These are phyloP conservation scores for Drosophila simulans DNA, from an alignment of 1,140 invertebrate genomes.

Conservation along the genomic window DNA sequence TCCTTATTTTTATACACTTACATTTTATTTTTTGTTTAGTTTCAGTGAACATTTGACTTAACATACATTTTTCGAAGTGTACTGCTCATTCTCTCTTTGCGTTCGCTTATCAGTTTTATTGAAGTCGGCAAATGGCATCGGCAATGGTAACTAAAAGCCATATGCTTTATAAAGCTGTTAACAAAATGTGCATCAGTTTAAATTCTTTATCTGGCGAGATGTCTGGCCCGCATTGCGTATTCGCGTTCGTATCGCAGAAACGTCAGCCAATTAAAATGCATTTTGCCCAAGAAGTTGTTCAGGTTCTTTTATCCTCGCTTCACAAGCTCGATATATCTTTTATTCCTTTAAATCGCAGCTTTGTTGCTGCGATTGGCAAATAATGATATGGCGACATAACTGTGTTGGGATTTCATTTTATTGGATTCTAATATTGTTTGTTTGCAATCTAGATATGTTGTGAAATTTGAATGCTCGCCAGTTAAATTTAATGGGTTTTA, in stretches of 20 bases:
- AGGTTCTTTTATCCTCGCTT: constrained; percentile 23
- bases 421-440: constrained; percentile 5
- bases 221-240: constrained; percentile 78
- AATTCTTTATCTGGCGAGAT: constrained; percentile 79
- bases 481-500: neutral
- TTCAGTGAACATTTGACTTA: too few species aligned
- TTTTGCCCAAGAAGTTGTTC: constrained; percentile 68
- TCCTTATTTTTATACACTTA: too few species aligned
- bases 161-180: constrained; percentile 83
- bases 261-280: constrained; percentile 81
- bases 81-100: constrained; percentile 18
- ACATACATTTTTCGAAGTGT: constrained; percentile 1
- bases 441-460: neutral
- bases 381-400: constrained; percentile 1
- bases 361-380: constrained; percentile 34
- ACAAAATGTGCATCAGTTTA: constrained; percentile 83
- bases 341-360: constrained; percentile 31
- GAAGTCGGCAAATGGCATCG: constrained; percentile 70
- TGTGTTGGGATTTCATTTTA: neutral
- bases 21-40: too few species aligned
- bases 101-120: constrained; percentile 81
- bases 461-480: neutral
- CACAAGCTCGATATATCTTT: constrained; percentile 18
- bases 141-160: constrained; percentile 74
- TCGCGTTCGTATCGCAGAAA: constrained; percentile 55